Conservation (phyloP, 2,113 vertebrate genomes). For the Gnathonemus longibarbis region DNA sequence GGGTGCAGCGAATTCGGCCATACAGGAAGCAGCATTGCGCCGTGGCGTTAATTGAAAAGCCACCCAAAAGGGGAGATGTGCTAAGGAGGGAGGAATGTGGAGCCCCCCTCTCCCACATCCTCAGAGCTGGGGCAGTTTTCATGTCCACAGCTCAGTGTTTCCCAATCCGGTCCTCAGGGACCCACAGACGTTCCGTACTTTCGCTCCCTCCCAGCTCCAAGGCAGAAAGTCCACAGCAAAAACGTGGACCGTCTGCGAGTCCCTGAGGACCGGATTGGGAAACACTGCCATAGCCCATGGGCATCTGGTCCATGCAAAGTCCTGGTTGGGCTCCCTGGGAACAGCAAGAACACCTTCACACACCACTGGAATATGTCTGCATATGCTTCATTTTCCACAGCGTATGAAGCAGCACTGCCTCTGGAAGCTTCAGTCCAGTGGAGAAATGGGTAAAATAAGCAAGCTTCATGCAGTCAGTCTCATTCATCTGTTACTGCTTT, state of each 20-base stretch:
- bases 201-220: neutral
- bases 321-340: conserved; percentile 3
- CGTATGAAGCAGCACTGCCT: neutral
- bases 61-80: neutral
- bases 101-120: neutral
- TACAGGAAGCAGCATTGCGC: neutral
- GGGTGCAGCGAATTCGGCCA: neutral
- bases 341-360: neutral
- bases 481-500: neutral
- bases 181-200: neutral
- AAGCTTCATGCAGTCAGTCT: neutral
- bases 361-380: neutral
- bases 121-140: neutral
- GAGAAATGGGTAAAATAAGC: neutral
- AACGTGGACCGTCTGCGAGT: neutral
- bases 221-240: neutral
- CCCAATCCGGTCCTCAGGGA: neutral
- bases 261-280: neutral
- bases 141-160: neutral
- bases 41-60: neutral
- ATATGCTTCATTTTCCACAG: neutral
- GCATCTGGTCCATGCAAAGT: neutral
- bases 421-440: neutral
- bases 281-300: neutral
- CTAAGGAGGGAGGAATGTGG: conserved; percentile 5